Conservation (phyloP, 1,140 invertebrate species). For the Achatina immaculata region DNA sequence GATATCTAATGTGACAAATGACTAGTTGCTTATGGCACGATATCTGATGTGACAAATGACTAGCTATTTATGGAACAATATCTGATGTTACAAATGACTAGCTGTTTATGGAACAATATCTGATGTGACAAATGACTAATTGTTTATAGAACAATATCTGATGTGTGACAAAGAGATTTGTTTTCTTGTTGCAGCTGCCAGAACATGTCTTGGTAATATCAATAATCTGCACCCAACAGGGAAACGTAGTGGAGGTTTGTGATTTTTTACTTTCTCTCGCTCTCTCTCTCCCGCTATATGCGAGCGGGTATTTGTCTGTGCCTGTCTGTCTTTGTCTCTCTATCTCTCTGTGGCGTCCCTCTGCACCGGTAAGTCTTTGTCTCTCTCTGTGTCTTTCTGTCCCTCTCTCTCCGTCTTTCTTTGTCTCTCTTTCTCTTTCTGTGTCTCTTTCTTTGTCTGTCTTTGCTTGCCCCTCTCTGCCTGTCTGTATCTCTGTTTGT, state of each 20-base stretch:
- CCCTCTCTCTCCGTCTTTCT: neutral
- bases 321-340: neutral
- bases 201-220: neutral
- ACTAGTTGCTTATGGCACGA: too few relatives aligned
- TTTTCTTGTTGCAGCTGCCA: neutral
- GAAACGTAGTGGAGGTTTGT: neutral
- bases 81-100: too few relatives aligned
- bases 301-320: neutral
- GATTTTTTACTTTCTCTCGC: too few relatives aligned
- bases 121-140: too few relatives aligned
- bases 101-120: too few relatives aligned
- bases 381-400: neutral
- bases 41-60: too few relatives aligned
- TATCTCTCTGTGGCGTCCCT: neutral
- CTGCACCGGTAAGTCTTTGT: neutral
- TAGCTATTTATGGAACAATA: too few relatives aligned
- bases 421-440: neutral
- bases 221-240: slow-evolving; percentile 14
- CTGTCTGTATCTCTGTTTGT: slow-evolving; percentile 10
- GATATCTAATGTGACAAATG: too few relatives aligned
- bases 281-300: neutral
- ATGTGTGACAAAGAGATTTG: too few relatives aligned
- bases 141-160: too few relatives aligned
- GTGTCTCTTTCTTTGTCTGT: neutral
- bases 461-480: neutral